Percentiles rank a stretch among this genome's conserved stretches.
Conservation (phyloP, 2,113 vertebrate genomes). For the Isichthys henryi region DNA sequence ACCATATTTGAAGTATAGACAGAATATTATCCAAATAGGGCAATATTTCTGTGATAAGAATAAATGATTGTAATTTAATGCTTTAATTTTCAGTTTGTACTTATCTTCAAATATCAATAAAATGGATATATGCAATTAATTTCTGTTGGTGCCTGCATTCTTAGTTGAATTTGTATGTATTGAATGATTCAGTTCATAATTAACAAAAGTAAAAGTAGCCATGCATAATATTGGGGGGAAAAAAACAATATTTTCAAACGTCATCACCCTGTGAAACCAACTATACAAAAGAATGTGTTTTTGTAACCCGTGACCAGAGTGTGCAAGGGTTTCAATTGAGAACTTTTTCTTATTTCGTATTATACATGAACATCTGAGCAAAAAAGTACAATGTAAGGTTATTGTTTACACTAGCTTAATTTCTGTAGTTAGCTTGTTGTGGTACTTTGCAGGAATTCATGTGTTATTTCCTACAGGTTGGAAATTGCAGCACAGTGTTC, state of each 20-base stretch:
- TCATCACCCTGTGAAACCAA: neutral
- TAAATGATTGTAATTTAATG: neutral
- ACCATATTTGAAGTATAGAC: neutral
- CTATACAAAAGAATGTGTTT: neutral
- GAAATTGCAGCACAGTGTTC: constrained; percentile 19
- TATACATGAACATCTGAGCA: neutral
- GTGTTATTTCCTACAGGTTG: constrained; percentile 2
- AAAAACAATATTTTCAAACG: neutral
- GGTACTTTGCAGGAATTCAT: neutral
- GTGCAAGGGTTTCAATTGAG: neutral
- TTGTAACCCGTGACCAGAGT: neutral
- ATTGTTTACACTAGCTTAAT: neutral
- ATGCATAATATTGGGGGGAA: neutral
- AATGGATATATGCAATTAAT: neutral
- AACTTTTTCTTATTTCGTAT: neutral
- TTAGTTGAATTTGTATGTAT: neutral
- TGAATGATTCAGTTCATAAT: neutral
- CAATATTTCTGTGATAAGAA: neutral
- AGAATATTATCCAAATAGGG: neutral
- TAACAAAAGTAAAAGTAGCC: neutral
- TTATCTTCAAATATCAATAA: neutral
- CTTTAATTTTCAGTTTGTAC: neutral
- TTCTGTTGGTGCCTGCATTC: neutral
- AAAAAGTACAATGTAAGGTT: neutral
- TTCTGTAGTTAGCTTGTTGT: neutral